A percentile compares a stretch with the other conserved stretches of the same genome.
These are phyloP conservation scores for Poecile montanus DNA, from an alignment of 2,797 vertebrate species.

Conservation along the genomic window DNA sequence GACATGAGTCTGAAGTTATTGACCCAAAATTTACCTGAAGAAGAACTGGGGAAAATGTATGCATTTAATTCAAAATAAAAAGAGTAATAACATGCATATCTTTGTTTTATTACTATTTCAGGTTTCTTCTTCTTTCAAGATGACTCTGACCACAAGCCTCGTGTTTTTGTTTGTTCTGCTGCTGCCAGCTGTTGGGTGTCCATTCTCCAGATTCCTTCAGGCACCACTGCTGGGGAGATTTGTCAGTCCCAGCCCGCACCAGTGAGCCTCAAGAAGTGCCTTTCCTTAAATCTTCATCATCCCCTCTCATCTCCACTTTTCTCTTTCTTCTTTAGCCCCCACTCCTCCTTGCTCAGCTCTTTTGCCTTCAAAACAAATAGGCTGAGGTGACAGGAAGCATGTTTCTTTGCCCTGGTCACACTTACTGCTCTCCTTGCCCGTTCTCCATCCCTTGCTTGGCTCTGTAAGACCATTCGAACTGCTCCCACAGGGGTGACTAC, in stretches of 20 bases:
- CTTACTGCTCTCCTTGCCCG: not conserved
- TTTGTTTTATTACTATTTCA: not conserved
- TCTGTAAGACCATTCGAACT: not conserved
- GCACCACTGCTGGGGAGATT: not conserved
- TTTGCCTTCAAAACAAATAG: not conserved
- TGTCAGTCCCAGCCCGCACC: not conserved
- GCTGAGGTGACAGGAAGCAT: not conserved
- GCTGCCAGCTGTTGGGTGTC: not conserved
- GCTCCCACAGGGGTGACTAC: not conserved
- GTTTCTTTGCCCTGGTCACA: not conserved
- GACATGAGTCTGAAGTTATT: not conserved
- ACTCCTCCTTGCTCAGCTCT: not conserved
- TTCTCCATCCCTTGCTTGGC: fast-evolving
- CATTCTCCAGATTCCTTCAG: not conserved
- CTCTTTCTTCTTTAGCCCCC: not conserved
- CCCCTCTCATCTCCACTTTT: not conserved
- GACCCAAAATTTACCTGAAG: not conserved
- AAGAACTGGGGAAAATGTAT: not conserved
- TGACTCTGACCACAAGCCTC: not conserved
- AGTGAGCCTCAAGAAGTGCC: not conserved
- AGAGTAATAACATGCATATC: not conserved
- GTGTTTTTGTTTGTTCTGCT: not conserved
- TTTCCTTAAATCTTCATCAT: not conserved
- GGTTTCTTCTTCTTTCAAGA: not conserved
- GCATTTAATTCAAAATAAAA: not conserved